Evolutionary conservation across 92 coral and sea anemone species (phyloP).

Genomic region (Actinostola sp.): DNA sequence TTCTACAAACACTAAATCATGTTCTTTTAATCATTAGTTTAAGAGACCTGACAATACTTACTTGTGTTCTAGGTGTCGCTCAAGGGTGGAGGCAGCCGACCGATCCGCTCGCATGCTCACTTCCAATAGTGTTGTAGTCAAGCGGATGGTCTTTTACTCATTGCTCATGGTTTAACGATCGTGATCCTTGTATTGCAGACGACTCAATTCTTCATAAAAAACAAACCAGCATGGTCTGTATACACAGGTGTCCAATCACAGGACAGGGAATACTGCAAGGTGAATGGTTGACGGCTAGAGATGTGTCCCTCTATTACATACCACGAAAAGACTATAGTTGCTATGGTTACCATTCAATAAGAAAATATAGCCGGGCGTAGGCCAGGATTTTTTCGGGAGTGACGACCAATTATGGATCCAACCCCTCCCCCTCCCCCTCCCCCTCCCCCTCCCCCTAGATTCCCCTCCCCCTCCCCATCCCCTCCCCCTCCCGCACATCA

Average conservation of each 20-base stretch:
- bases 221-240: not conserved
- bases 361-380: too few relatives aligned
- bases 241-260: conserved; percentile 15
- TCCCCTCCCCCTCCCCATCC: too few relatives aligned
- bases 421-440: too few relatives aligned
- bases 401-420: not conserved
- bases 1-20: too few relatives aligned
- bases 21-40: too few relatives aligned
- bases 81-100: not conserved
- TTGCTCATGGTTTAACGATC: not conserved
- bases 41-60: too few relatives aligned
- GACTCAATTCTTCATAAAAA: too few relatives aligned
- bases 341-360: conserved; percentile 1
- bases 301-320: not conserved
- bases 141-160: not conserved
- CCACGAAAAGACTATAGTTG: not conserved
- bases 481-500: too few relatives aligned
- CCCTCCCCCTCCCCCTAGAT: too few relatives aligned
- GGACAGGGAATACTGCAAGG: not conserved
- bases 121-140: not conserved
- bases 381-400: too few relatives aligned
- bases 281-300: not conserved
- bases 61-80: not conserved
- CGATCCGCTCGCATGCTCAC: not conserved
- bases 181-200: too few relatives aligned